Conservation (phyloP, 2,888 invertebrate species). For the Terebella lapidaria region DNA sequence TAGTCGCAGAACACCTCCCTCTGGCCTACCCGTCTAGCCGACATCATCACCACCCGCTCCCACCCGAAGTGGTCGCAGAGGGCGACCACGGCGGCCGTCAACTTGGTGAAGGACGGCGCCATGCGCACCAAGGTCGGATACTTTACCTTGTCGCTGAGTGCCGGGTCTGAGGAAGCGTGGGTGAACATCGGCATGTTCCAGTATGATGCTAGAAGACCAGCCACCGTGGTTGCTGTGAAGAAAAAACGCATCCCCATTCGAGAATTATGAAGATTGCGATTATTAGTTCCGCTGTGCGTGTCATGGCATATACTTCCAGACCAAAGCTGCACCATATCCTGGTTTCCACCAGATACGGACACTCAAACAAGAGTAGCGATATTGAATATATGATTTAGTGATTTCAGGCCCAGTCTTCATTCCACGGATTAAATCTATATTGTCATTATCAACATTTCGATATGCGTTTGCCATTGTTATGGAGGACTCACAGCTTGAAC, state of each 20-base stretch:
- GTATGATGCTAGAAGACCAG: slow-evolving; percentile 33
- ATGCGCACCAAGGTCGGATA: slow-evolving; percentile 34
- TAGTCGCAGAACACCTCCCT: slow-evolving; percentile 38
- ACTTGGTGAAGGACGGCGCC: slow-evolving; percentile 28
- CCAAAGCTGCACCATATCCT: too few species aligned
- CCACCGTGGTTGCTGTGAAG: slow-evolving; percentile 31
- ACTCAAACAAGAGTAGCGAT: too few species aligned
- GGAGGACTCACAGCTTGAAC: slow-evolving; percentile 21
- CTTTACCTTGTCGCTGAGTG: slow-evolving; percentile 29
- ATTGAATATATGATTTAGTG: too few species aligned
- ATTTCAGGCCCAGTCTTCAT: too few species aligned
- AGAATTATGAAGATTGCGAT: too few species aligned
- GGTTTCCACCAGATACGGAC: too few species aligned
- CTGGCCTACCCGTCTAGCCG: slow-evolving; percentile 7
- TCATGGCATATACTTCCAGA: too few species aligned
- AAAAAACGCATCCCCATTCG: too few species aligned
- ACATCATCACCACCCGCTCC: slow-evolving; percentile 30
- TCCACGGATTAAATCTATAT: too few species aligned
- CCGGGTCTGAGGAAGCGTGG: slow-evolving; percentile 35
- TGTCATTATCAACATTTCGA: too few species aligned
- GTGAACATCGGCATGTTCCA: slow-evolving; percentile 41
- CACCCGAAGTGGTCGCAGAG: slow-evolving; percentile 27
- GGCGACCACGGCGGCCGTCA: slow-evolving; percentile 16
- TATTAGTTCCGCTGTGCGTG: too few species aligned
- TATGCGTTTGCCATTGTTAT: too few species aligned